Evolutionary conservation across 2,888 invertebrate species (phyloP), one percentile per base, ranked within the genome.

Genomic region (Scelioninae gen. 2): DNA sequence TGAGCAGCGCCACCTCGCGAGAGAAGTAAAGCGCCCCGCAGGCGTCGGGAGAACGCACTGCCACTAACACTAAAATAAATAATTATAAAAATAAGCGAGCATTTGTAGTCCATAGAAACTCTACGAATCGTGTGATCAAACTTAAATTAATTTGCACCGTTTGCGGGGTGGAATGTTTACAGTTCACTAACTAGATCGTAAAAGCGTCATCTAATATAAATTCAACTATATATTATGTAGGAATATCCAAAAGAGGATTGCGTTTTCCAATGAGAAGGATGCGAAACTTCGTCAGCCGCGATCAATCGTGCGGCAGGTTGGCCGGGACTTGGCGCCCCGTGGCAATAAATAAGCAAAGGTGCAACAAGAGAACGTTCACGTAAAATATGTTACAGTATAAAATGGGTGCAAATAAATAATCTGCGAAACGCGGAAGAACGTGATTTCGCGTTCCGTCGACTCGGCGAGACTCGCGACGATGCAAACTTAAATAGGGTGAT

Each of bases 71-170:
- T 81, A 81, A 82, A 85, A 85, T 85, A 85, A 84, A 85, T 84
- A 83, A 80, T 83, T 84, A 85, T 82, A 84, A 85, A 85, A 85
- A 85, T 85, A 84, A 84, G 84, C 84, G 81, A 83, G 81, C 81
- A 83, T 83, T 84, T 82, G 67, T 84, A 82, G 82, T 83, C n/a
- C 79, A 82, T 81, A 80, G 79, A 81, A 81, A 83, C 79, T 81
- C 78, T 82, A 83, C 60, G 75, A 76, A 78, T 77, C 76, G 78
- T 45, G 35, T 63, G 22, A 60, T 46, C 28, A 81, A 78, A 81
- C 81, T 82, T 81, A 82, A 80, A 81, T 81, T 81, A 82, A 76
- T 82, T 81, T 82, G 81, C 82, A 83, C 85, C 84, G 82, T 81
- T 76, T 81, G 79, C 75, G 78, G 78, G 81, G 81, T 82, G 84